Evolutionary conservation across 1,140 invertebrate genomes (phyloP), one percentile per base, ranked within the genome.

Genomic region (Trichonephila inaurata): DNA sequence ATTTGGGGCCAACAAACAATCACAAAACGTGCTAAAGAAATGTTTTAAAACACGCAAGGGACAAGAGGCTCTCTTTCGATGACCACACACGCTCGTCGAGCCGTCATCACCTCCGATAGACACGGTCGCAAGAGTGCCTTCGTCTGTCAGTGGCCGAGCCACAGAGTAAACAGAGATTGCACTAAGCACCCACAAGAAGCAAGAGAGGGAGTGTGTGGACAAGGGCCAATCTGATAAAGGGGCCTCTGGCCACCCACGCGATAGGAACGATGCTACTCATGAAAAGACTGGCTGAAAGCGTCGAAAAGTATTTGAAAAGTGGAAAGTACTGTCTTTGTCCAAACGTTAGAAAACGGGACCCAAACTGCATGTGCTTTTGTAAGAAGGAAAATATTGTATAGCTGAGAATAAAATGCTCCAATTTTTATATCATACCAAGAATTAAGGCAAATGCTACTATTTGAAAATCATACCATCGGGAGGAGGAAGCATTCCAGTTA

Each of bases 81-180:
- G 72, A 77, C 72, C 33, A 16, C 28, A 28, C 72, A 40, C 62
- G 62, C 62, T 19, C 16, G 18, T 64, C 18, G 16, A 16, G 62
- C 14, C 72, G 33, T 77, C 72, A 40, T 33, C 72, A 7, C 72
- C 28, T 24, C 10, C n/a, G n/a, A 28, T 28, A 16, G 72, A 77
- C 72, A 33, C 72, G 72, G 18, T 18, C 28, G 28, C 72, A 64
- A 6, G 62, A 64, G 21, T 19, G 21, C 62, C 62, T 21, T 18
- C 21, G 72, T 24, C 72, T 77, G 44, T 51, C 51, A 58, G 21
- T n/a, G 40, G 10, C 44, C 33, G 40, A 60, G 4, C 5, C 82
- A 19, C 51, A 33, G 82, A 60, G 58, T 60, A 85, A 85, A 85
- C 81, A 83, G 10, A 85, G 82, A 85, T 85, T 85, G n/a, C 82